These are phyloP conservation scores for Gallinago undulata DNA, from an alignment of 2,113 vertebrate genomes.

Conservation along the genomic window DNA sequence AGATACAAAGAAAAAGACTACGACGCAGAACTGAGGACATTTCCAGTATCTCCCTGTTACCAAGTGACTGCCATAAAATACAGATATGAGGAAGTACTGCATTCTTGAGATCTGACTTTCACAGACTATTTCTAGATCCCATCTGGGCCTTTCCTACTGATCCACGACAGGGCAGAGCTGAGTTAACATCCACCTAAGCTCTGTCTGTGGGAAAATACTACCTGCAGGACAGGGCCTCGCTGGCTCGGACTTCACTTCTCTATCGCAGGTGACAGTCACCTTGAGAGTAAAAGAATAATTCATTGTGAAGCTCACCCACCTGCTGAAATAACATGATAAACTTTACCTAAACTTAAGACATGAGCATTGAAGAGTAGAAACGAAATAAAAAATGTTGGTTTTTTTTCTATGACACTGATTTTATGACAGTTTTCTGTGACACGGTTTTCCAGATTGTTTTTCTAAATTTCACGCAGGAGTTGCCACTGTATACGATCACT, in stretches of 20 bases:
- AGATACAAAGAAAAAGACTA: background rate
- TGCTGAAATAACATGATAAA: background rate
- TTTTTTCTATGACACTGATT: background rate
- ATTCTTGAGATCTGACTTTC: background rate
- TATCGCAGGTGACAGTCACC: background rate
- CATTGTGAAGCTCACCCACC: background rate
- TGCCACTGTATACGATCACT: accelerated
- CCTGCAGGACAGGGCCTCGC: background rate
- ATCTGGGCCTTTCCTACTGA: background rate
- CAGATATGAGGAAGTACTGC: background rate
- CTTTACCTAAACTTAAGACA: background rate
- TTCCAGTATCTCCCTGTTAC: background rate
- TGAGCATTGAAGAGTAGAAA: background rate
- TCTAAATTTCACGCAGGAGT: background rate
- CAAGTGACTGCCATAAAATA: background rate
- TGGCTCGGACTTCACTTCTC: background rate
- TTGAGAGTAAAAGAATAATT: background rate
- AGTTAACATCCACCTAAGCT: background rate
- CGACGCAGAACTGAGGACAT: background rate
- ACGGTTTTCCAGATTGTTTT: background rate
- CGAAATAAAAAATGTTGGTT: background rate
- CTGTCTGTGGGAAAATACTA: background rate
- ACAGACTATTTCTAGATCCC: background rate
- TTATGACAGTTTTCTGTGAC: too few species aligned
- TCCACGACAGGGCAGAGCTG: background rate